Conservation (phyloP, 2,888 invertebrate genomes). For the Lordiphosa andalusiaca region DNA sequence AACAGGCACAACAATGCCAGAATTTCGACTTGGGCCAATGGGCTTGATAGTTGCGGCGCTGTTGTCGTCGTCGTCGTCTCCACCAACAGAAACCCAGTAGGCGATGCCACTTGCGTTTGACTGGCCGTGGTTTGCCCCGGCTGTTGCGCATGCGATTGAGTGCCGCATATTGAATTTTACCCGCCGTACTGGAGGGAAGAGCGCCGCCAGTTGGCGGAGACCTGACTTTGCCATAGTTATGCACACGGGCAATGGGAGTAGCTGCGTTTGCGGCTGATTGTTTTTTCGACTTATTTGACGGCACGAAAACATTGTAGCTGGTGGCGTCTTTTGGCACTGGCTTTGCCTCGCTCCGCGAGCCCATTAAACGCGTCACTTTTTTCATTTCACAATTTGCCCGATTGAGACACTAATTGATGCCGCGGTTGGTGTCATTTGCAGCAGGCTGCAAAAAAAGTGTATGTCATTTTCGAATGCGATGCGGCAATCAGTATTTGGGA, state of each 20-base stretch:
- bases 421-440: conserved; percentile 29
- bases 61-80: conserved; percentile 19
- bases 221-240: conserved; percentile 61
- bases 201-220: conserved; percentile 23
- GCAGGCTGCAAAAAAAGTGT: conserved; percentile 14
- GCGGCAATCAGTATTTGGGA: conserved; percentile 15
- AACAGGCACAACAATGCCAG: conserved; percentile 34
- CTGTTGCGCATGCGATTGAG: conserved; percentile 68
- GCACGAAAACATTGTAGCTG: conserved; percentile 51
- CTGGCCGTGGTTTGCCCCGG: conserved; percentile 4
- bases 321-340: conserved; percentile 55
- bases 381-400: conserved; percentile 65
- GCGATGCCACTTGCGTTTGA: conserved; percentile 30
- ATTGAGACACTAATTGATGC: conserved; percentile 48
- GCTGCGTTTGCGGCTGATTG: conserved; percentile 19
- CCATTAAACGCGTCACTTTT: conserved; percentile 72
- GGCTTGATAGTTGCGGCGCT: conserved; percentile 25
- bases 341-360: conserved; percentile 58
- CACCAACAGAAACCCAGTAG: conserved; percentile 29
- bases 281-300: conserved; percentile 14
- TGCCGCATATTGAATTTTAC: conserved; percentile 74
- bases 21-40: conserved; percentile 44
- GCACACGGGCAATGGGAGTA: conserved; percentile 51
- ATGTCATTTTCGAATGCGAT: conserved; percentile 19
- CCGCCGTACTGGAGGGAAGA: conserved; percentile 32